Evolutionary conservation across 2,888 invertebrate species (phyloP), one percentile per base, ranked within the genome.

Genomic region (Hirtodrosophila trivittata): DNA sequence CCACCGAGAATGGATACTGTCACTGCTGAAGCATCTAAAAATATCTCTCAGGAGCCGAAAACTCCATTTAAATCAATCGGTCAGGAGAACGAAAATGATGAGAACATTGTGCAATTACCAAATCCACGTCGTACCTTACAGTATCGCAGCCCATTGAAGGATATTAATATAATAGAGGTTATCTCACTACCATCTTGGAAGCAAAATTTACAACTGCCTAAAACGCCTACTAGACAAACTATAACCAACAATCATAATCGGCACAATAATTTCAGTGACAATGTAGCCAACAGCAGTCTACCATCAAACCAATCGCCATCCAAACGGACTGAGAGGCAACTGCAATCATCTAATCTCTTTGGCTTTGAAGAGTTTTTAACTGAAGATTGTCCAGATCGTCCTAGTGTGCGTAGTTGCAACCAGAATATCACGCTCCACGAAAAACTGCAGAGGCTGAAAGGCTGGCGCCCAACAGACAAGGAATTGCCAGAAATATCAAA

Each of bases 151-250:
- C 90, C 90, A 0, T 46, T 90, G 0, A 89, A 89, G 52, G 55
- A 83, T 1, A 89, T 90, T 3, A 89, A 89, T 51, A 84, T 90
- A 35, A 13, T 89, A 13, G 89, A 90, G 2, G 86, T 89, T 3
- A 66, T 89, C 4, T 51, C 66, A 0, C 39, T 90, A 26, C 89
- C 90, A 1, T 71, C 86, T 0, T 87, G 75, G 72, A 82, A 85
- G 60, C 74, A 71, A 30, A 56, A 74, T 26, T 33, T 25, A 18
- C 71, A 38, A 14, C 13, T 3, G 8, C 46, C n/a, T 8, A 66
- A 30, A n/a, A 76, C 45, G 13, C 49, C 47, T 3, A 30, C 9
- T 8, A 56, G 12, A 13, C 45, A 42, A 2, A 47, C 37, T 3
- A 7, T n/a, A 25, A 6, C 14, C 13, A 46, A 8, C n/a, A 50